Base-by-base conservation (phyloP, 2,888 invertebrate genomes). In the Malthinus seriepunctatus region DNA sequence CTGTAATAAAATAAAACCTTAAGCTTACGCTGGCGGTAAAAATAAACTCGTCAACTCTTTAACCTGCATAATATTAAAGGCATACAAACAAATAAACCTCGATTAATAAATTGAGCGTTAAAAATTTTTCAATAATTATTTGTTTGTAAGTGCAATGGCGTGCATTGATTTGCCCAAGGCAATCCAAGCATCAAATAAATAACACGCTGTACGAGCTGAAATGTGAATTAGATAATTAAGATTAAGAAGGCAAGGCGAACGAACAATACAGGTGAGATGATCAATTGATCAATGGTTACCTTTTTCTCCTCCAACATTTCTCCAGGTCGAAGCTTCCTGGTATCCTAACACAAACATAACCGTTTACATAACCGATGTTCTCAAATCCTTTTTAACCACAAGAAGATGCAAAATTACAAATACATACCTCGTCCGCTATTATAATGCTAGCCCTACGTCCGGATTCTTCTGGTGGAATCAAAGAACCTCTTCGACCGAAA, bases 281-380 rank as follows among this genome's bases (percentile, higher is more conserved):
- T 23, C 23, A 23, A 23, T 23, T 23, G 23, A 45, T 51, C 60
- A 56, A n/a, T 50, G 67, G 81, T 91, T 91, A 95, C 94, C 94
- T 93, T 91, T 86, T 89, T 91, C 80, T 94, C 94, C 83, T 92
- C 92, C 84, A 92, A 81, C 81, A 95, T 90, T 88, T 94, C 94
- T 81, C 94, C 94, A 74, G 94, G 94, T 76, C 94, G 92, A 82
- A 94, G 91, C 88, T 93, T 91, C 82, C 88, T 91, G 88, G 89
- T 86, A 84, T 90, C 90, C 91, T 88, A 86, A 71, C 70, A 49
- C 15, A 51, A 23, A 31, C 56, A 54, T 51, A 52, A 47, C 45
- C 9, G 32, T 14, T 56, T 44, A 33, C 46, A 51, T 34, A 49
- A 47, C 52, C 45, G 48, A 58, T 15, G 44, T n/a, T 23, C 42